Base-by-base conservation (phyloP, 2,113 vertebrate species). In the Pteronura brasiliensis region DNA sequence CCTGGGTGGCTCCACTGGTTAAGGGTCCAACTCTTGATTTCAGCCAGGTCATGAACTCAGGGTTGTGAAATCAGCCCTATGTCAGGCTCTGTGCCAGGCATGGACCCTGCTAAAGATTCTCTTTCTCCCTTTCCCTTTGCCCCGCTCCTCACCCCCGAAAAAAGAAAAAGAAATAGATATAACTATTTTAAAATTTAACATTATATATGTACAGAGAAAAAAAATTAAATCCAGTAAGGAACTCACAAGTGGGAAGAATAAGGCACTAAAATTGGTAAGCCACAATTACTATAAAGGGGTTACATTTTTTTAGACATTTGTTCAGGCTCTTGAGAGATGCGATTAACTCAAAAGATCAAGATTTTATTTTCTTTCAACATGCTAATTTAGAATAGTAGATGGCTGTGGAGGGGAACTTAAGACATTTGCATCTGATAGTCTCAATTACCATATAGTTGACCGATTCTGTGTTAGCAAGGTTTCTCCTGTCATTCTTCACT, bases 161-260 rank as follows among this genome's bases (percentile, higher is more conserved):
- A 69, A 36, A 9, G 14, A n/a, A 47, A 61, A 36, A 82, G 11
- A 59, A 47, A 72, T 49, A 52, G 6, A 77, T n/a, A 84, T 4
- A 61, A 6, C 23, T 39, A 27, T 88, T 90, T 93, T 65, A 42
- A 82, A 95, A 85, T 74, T 59, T 31, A 77, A 96, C 7, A 87
- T 76, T 86, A 82, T 69, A 29, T 12, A 49, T 67, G 23, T 21
- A n/a, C 4, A 93, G 17, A 39, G 23, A 76, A 90, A 82, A 80
- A 57, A 39, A 13, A 65, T 44, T 72, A 31, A 81, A 90, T 39
- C 10, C 25, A 91, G 77, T 52, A 74, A 44, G 39, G 12, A 94
- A 90, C 18, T 61, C 55, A 65, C 15, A 71, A 86, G 29, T 49
- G 6, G 34, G 18, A 86, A 42, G 74, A 55, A 20, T 29, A 44